phyloP scores from a whole-genome alignment of 2,113 vertebrate genomes.

The Ammodytes marinus region DNA sequence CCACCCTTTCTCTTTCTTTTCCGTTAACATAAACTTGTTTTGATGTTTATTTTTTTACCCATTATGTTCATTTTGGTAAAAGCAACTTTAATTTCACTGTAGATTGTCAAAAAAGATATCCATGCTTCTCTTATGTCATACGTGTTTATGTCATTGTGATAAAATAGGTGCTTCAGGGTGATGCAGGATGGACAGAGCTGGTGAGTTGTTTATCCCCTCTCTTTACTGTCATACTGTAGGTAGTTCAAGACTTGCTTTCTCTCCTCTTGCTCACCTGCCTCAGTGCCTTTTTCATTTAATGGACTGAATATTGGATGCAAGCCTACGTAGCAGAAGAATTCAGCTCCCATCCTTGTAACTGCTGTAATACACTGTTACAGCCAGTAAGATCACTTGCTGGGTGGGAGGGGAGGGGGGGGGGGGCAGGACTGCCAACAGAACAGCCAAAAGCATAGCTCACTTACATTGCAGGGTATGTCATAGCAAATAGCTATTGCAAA shows the following conservation, averaged over 20 bases:
- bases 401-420: constrained; percentile 17
- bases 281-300: constrained; percentile 46
- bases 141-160: constrained; percentile 80
- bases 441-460: constrained; percentile 18
- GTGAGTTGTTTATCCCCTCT: constrained; percentile 76
- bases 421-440: constrained; percentile 21
- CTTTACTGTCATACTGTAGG: constrained; percentile 68
- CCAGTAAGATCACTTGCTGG: not conserved
- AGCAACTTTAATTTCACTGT: not conserved
- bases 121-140: constrained; percentile 66
- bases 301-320: constrained; percentile 48
- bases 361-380: constrained; percentile 12
- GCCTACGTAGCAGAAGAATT: constrained; percentile 22
- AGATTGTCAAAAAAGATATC: constrained; percentile 15
- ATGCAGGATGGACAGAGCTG: constrained; percentile 81
- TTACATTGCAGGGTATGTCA: constrained; percentile 24
- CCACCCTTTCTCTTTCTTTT: not conserved
- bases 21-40: constrained; percentile 2
- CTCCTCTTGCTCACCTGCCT: constrained; percentile 43
- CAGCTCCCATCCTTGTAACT: constrained; percentile 3
- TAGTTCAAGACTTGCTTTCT: constrained; percentile 62
- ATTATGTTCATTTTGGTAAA: not conserved
- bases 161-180: constrained; percentile 80
- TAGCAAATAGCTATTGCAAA: constrained; percentile 22
- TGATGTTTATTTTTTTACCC: constrained; percentile 9